Base-by-base conservation (phyloP, 1,140 invertebrate species). In the Kradibia gibbosae region DNA sequence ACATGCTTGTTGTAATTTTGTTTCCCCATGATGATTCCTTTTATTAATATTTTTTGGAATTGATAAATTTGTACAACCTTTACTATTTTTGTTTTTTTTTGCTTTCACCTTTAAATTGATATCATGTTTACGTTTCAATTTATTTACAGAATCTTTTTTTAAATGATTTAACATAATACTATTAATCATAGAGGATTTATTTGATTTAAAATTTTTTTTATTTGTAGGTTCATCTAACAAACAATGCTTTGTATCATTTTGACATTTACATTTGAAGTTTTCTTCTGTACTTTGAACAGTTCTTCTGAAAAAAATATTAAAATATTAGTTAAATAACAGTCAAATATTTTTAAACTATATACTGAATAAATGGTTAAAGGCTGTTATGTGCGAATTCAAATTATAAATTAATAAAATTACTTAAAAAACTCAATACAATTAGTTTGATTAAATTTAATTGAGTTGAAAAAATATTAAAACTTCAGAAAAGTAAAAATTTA, bases 1-100 rank as follows among this genome's bases (percentile, higher is more conserved):
- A 80, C 93, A 94, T 0, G 92, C 92, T 2, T 89, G 83, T 82
- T 94, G 93, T 17, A 94, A 88, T 3, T 84, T 82, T n/a, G 93
- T 93, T 87, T 94, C 93, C 34, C 94, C 94, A 88, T 93, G 93
- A 13, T 71, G 84, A 87, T 94, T 93, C n/a, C 86, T 90, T 82
- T 91, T 92, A 85, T 87, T 81, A 57, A 90, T 84, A 57, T 88
- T 88, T 80, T 83, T 82, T 28, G 86, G 80, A 55, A 83, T 82
- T 57, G n/a, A 8, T 17, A 77, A 45, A 31, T 36, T 45, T 36
- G 74, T 0, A 42, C 3, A 5, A 62, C 4, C 3, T 36, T 73
- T 60, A 17, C 45, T 42, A 22, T 15, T 20, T 22, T 78, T 78
- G 1, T 22, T 1, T 78, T 67, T 82, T 75, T 82, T 82, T 17